A percentile compares a stretch with the other conserved stretches of the same genome.
Conservation (phyloP, 2,113 vertebrate species). For the Chunga burmeisteri region DNA sequence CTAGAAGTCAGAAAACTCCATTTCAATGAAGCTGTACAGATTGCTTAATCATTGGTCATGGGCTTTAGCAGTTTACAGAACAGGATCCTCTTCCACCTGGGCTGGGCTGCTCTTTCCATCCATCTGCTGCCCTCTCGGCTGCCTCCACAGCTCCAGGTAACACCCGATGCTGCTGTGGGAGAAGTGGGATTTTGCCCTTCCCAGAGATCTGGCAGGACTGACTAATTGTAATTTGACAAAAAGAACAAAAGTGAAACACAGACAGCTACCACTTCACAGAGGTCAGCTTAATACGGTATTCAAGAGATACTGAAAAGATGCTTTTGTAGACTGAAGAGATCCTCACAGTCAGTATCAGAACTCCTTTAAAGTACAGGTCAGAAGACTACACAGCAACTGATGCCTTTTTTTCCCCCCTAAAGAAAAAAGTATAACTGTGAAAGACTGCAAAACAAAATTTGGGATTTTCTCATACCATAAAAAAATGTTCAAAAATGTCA, state of each 20-base stretch:
- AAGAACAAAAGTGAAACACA: background rate
- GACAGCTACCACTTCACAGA: background rate
- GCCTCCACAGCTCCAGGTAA: background rate
- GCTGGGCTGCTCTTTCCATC: background rate
- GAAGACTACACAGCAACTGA: background rate
- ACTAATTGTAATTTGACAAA: background rate
- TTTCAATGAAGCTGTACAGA: background rate
- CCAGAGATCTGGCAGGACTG: background rate
- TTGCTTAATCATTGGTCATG: background rate
- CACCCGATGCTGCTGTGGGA: background rate
- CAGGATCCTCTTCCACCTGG: background rate
- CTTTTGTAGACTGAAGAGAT: background rate
- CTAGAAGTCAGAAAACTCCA: background rate
- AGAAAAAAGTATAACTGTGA: background rate
- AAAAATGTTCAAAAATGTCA: background rate
- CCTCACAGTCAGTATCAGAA: background rate
- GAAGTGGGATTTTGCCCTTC: background rate
- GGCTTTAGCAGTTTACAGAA: background rate
- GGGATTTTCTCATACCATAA: background rate
- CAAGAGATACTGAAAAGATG: background rate
- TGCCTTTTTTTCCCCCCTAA: too few species aligned
- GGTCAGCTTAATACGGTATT: background rate
- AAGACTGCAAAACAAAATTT: background rate
- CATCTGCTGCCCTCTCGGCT: background rate
- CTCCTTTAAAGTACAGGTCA: background rate